Percentiles rank a stretch among this genome's conserved stretches.
phyloP scores from a whole-genome alignment of 2,797 vertebrate species.

The Myripristis murdjan region DNA sequence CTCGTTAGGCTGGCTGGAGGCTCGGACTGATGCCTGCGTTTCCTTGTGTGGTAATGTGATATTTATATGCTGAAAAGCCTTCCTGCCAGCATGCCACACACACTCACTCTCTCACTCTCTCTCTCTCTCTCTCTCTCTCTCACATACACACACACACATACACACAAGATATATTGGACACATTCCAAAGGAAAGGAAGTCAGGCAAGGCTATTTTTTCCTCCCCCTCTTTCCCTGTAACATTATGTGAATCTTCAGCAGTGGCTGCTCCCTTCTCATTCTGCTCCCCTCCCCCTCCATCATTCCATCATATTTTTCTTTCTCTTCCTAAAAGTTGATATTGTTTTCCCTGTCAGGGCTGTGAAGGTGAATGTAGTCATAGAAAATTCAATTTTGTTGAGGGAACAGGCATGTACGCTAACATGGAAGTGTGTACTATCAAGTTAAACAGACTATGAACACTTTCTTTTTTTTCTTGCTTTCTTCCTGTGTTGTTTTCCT shows the following conservation, averaged over 20 bases:
- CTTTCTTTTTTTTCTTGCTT: neutral
- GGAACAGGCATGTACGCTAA: slow-evolving; percentile 55
- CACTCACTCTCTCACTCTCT: too few relatives aligned
- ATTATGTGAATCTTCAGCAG: slow-evolving; percentile 58
- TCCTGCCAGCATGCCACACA: slow-evolving; percentile 76
- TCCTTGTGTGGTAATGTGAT: slow-evolving; percentile 89
- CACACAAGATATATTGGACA: slow-evolving; percentile 75
- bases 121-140: too few relatives aligned
- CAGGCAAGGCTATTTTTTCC: slow-evolving; percentile 58
- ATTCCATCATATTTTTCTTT: slow-evolving; percentile 48
- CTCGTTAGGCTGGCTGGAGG: slow-evolving; percentile 82
- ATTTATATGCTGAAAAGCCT: slow-evolving; percentile 87
- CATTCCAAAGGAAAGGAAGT: slow-evolving; percentile 78
- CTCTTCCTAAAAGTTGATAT: slow-evolving; percentile 52
- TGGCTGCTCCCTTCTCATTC: slow-evolving; percentile 38
- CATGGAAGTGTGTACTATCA: slow-evolving; percentile 26
- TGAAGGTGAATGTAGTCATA: slow-evolving; percentile 61
- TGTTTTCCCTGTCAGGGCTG: slow-evolving; percentile 76
- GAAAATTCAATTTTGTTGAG: slow-evolving; percentile 69
- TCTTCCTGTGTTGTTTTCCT: neutral
- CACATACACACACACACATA: slow-evolving; percentile 27
- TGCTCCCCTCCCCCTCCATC: slow-evolving; percentile 35
- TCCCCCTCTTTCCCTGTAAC: slow-evolving; percentile 45
- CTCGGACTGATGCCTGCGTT: slow-evolving; percentile 81
- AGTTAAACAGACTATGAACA: slow-evolving; percentile 34